These are phyloP conservation scores for Zaprionus ghesquierei DNA, from an alignment of 1,140 invertebrate species.

Conservation along the genomic window DNA sequence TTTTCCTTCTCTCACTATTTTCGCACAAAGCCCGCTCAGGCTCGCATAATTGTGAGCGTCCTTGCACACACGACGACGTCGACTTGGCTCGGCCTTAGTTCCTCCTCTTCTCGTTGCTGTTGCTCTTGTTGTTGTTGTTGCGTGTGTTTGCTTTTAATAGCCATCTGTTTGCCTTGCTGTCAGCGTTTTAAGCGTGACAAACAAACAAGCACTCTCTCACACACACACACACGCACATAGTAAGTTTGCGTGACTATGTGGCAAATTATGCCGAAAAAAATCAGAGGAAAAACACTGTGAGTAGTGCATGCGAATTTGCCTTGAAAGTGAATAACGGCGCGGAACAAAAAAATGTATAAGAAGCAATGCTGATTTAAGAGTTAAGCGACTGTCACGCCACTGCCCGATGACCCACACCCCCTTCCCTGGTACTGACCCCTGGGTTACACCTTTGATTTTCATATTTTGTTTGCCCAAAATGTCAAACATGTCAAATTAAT, in stretches of 20 bases:
- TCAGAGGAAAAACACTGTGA: conserved; percentile 19
- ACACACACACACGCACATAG: conserved; percentile 18
- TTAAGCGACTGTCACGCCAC: conserved; percentile 74
- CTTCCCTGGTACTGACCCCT: background rate
- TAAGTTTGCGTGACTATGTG: conserved; percentile 63
- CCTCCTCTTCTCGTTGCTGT: too few relatives aligned
- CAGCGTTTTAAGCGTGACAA: conserved; percentile 76
- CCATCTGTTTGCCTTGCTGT: conserved; percentile 73
- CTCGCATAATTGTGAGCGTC: conserved; percentile 37
- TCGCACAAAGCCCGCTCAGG: conserved; percentile 17
- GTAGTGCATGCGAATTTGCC: conserved; percentile 49
- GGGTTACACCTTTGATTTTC: conserved; percentile 45
- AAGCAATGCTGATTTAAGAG: conserved; percentile 70
- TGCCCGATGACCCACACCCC: background rate
- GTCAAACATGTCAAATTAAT: conserved; percentile 79
- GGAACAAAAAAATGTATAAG: conserved; percentile 4
- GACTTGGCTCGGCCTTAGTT: conserved; percentile 52
- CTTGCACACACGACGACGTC: conserved; percentile 37
- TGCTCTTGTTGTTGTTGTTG: background rate
- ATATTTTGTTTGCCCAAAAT: conserved; percentile 65
- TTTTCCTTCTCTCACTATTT: conserved; percentile 45
- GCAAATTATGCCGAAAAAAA: conserved; percentile 53
- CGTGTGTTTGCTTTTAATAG: conserved; percentile 75
- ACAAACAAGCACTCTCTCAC: conserved; percentile 43
- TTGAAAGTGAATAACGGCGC: conserved; percentile 48